Evolutionary conservation across 2,113 vertebrate species (phyloP), one percentile per base, ranked within the genome.

Genomic region (Muscicapa adusta): DNA sequence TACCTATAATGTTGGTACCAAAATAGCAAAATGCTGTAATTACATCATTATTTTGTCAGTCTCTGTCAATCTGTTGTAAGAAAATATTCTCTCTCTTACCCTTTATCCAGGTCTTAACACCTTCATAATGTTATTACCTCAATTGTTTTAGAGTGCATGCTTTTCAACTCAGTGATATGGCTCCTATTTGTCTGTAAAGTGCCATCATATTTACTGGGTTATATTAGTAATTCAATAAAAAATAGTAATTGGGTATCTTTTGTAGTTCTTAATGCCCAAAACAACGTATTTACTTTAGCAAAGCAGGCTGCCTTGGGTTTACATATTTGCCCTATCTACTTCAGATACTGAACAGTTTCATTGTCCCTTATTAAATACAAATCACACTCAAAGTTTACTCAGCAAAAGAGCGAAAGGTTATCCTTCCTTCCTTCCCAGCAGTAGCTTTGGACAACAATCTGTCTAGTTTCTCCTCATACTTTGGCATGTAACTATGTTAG

Each of bases 21-120:
- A 96, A 96, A 97, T 96, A 96, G 95, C 77, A 97, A 95, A 96
- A 96, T 89, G 96, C 93, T 81, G 89, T 95, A 95, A 97, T 97
- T 96, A 80, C 84, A 95, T 89, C 85, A 96, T 96, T 96, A 97
- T 96, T 95, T 96, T 97, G 96, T 97, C 96, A 97, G 72, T 94
- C 65, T 95, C 94, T 96, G 96, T 97, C 96, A 97, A 96, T 96
- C 95, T 24, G 2, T 31, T 62, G 18, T 47, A 91, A 80, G 88
- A 96, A 94, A 95, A 91, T 92, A 94, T 66, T 94, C 93, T 83
- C 47, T 85, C 33, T 93, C 58, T 86, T 77, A 92, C 73, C 66
- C 74, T 95, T 97, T 92, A 89, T 93, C 96, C 96, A 96, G 96
- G 94, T 97, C 96, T 96, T 92, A 91, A 89, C 93, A 94, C 24